Evolutionary conservation across 2,113 vertebrate genomes (phyloP), one percentile per base, ranked within the genome.

Genomic region (Rhinichthys klamathensis): DNA sequence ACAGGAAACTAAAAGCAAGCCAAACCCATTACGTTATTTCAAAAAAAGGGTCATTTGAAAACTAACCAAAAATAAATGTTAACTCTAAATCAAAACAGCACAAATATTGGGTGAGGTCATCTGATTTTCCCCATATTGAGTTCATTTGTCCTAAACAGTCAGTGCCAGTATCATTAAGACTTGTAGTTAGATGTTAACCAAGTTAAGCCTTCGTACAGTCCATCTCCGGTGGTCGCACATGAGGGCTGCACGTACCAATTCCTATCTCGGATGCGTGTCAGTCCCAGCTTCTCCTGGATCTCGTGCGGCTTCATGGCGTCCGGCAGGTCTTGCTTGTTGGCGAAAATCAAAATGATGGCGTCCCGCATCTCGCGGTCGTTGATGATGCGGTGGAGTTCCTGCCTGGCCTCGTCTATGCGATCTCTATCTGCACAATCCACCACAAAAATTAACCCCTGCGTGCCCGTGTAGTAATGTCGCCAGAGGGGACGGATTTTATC

Each of bases 181-280:
- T 99, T 99, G 96, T 99, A 99, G 94, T 99, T 99, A 94, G 98
- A 99, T 77, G 98, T 99, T 93, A 99, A 96, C 98, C 98, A 99
- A 88, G 98, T 99, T 94, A 99, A 96, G 92, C 98, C 98, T 93
- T 99, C 98, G 86, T 99, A 99, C 88, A 99, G 97, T 96, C 98
- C 98, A 63, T 99, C 98, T 88, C 98, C 98, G 46, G 97, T 96
- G 88, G 97, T 99, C 60, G 98, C 98, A 93, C 98, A 99, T 87
- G 98, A 99, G 89, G 98, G 98, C 96, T 99, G 98, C 95, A 99
- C 98, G 90, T 99, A 99, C 98, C 98, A 99, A 97, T 99, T 99
- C 94, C 98, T 97, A 96, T 99, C 98, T 95, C 98, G 94, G 93
- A 99, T 99, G 69, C 98, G 97, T 85, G 98, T 99, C 95, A 99